A percentile compares a stretch with the other conserved stretches of the same genome.
Evolutionary conservation across 2,113 vertebrate genomes (phyloP).

Genomic region (Nothocercus nigrocapillus): DNA sequence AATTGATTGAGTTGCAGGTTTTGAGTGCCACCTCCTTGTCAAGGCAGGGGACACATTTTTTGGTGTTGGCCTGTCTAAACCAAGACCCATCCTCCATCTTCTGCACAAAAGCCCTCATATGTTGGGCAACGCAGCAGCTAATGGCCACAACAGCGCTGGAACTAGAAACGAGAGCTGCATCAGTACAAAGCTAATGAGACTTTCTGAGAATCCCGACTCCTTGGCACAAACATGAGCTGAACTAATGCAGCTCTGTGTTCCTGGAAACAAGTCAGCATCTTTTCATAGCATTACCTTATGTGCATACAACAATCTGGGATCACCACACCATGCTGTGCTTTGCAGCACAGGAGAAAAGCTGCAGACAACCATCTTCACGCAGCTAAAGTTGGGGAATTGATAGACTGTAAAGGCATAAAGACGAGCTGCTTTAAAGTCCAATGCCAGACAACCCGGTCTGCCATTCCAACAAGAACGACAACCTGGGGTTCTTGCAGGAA

Average conservation of each 20-base stretch:
- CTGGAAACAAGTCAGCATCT: background rate
- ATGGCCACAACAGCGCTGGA: background rate
- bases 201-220: background rate
- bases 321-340: background rate
- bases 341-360: background rate
- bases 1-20: rapidly evolving
- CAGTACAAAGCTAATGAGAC: background rate
- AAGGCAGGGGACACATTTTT: background rate
- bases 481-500: background rate
- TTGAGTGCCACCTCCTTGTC: background rate
- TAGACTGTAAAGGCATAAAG: background rate
- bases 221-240: background rate
- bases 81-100: no score
- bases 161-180: background rate
- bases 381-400: background rate
- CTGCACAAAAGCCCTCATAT: background rate
- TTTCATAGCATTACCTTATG: background rate
- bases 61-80: background rate
- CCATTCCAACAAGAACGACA: no score
- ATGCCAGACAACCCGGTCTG: no score
- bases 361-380: background rate
- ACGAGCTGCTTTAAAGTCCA: background rate
- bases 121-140: background rate
- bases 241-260: background rate
- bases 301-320: rapidly evolving